Evolutionary conservation across 2,888 invertebrate species (phyloP).

Genomic region (Polymixis flavicincta): DNA sequence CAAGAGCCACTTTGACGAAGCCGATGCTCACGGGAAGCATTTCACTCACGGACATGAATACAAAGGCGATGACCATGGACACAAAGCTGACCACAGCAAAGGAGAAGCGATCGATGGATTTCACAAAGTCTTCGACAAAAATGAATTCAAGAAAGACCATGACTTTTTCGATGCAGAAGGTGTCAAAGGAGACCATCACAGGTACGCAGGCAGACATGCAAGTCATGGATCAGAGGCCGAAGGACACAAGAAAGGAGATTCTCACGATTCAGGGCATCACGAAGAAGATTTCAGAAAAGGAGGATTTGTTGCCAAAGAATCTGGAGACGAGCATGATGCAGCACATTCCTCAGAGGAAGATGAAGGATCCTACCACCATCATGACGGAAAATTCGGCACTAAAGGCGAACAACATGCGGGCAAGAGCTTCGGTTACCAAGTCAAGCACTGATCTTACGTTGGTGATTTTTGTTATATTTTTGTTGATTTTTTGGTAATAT

Average conservation of each 20-base stretch:
- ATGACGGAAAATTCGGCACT: slow-evolving; percentile 87
- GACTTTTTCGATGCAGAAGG: slow-evolving; percentile 93
- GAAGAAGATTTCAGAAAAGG: slow-evolving; percentile 86
- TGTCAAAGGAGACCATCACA: slow-evolving; percentile 90
- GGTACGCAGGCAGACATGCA: slow-evolving; percentile 89
- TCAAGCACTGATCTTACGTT: slow-evolving; percentile 80
- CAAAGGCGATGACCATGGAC: slow-evolving; percentile 89
- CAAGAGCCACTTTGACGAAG: slow-evolving; percentile 88
- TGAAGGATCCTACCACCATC: slow-evolving; percentile 85
- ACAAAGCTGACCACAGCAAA: slow-evolving; percentile 90
- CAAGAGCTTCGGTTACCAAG: slow-evolving; percentile 86
- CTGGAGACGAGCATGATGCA: slow-evolving; percentile 80
- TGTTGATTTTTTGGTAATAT: slow-evolving; percentile 81
- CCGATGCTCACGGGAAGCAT: slow-evolving; percentile 87
- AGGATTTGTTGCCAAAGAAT: slow-evolving; percentile 89
- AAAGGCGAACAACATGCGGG: slow-evolving; percentile 75
- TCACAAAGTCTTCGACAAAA: slow-evolving; percentile 92
- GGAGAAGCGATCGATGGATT: slow-evolving; percentile 92
- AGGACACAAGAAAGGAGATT: slow-evolving; percentile 88
- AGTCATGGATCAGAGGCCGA: slow-evolving; percentile 89
- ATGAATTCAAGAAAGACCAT: slow-evolving; percentile 93
- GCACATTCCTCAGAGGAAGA: slow-evolving; percentile 89
- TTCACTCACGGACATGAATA: slow-evolving; percentile 88
- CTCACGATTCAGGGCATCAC: slow-evolving; percentile 89
- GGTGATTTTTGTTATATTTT: slow-evolving; percentile 78